Evolutionary conservation across 2,888 invertebrate species (phyloP), one percentile per base, ranked within the genome.

Genomic region (Cheilosia impressa): DNA sequence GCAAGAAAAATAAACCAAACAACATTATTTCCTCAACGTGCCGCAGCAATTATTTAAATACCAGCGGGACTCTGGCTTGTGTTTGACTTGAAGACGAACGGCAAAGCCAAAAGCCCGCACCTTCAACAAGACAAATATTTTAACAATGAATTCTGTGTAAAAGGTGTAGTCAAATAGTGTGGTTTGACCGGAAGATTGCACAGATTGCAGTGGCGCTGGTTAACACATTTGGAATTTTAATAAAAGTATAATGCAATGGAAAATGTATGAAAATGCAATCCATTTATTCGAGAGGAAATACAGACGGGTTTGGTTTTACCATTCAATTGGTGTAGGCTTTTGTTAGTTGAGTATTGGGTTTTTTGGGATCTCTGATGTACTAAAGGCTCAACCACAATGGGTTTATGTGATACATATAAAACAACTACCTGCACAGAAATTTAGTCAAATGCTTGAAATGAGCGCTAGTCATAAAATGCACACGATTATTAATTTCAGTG

Each of bases 41-140:
- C 58, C 50, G 22, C 45, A 45, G 47, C 27, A 58, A 66, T 47
- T 34, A 47, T 38, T 17, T n/a, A 66, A 66, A 50, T 41, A 58
- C 66, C 22, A 4, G 22, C 4, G 66, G 58, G 27, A n/a, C 0
- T 62, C 9, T 52, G 9, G 34, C 27, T 22, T 22, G 4, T 22
- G 38, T 31, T 62, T 43, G 24, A 7, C 6, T 10, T 19, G 38
- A 24, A 38, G 53, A 19, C 58, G 27, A 10, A 65, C 50, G 27
- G 17, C n/a, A 27, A 53, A 53, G 27, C 43, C 43, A 62, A 75
- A 43, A 55, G 13, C 24, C 24, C 55, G 1, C 45, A 53, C 34
- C 43, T 31, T 9, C 34, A 66, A 53, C 19, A 60, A 43, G 52
- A 41, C 31, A 76, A 66, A 79, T 45, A 66, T 66, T 65, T 77